Conservation (phyloP, 2,888 invertebrate genomes). For the Sminthurides aquaticus region DNA sequence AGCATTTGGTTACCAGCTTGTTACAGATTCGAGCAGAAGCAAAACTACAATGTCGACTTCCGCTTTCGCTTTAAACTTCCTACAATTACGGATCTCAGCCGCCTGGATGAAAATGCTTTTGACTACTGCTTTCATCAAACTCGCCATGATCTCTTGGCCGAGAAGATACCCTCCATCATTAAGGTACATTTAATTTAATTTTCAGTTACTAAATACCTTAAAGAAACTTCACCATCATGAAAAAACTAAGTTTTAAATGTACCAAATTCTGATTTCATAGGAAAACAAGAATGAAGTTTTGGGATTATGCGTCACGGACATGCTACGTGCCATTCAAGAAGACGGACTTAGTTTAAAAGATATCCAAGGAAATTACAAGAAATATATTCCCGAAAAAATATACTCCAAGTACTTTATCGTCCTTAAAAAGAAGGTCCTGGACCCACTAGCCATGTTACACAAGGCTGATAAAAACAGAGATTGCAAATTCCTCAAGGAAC, state of each 20-base stretch:
- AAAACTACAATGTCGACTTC: constrained; percentile 58
- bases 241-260: not conserved
- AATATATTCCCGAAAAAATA: constrained; percentile 73
- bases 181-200: constrained; percentile 51
- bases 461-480: constrained; percentile 49
- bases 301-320: constrained; percentile 78
- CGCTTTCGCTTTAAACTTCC: constrained; percentile 72
- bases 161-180: constrained; percentile 70
- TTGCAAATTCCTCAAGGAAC: constrained; percentile 64
- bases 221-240: no score
- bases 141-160: constrained; percentile 69
- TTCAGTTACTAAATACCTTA: no score
- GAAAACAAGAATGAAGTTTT: constrained; percentile 66
- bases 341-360: constrained; percentile 59
- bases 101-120: constrained; percentile 66
- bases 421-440: constrained; percentile 66
- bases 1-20: constrained; percentile 63
- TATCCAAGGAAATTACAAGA: constrained; percentile 70
- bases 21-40: constrained; percentile 51
- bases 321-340: constrained; percentile 76
- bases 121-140: constrained; percentile 82
- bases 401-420: constrained; percentile 64
- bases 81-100: constrained; percentile 56
- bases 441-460: constrained; percentile 53
- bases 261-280: constrained; percentile 4